Conservation (phyloP, 2,113 vertebrate genomes). For the Elanus axillaris region DNA sequence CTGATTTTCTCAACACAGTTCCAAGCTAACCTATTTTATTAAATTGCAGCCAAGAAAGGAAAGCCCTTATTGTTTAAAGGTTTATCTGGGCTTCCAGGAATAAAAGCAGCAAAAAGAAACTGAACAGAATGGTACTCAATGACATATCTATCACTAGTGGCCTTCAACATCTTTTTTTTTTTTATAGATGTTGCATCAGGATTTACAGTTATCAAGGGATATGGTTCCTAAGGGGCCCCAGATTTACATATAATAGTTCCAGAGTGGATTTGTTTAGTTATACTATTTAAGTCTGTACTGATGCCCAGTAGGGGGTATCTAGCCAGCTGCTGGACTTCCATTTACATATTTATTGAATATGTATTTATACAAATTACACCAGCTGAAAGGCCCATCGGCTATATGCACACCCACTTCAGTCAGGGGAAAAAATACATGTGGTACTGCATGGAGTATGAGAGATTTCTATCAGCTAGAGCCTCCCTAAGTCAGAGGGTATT, state of each 20-base stretch:
- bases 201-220: not conserved
- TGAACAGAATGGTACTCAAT: not conserved
- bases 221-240: not conserved
- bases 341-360: not conserved
- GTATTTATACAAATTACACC: constrained; percentile 4
- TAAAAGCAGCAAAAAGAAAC: not conserved
- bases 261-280: constrained; percentile 31
- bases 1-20: not conserved
- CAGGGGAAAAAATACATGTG: not conserved
- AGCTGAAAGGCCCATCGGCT: not conserved
- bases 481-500: not conserved
- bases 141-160: not conserved
- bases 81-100: not conserved
- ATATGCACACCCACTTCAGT: not conserved
- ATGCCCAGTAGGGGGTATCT: not conserved
- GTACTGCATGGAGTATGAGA: not conserved
- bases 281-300: constrained; percentile 6
- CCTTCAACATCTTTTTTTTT: not conserved
- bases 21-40: not conserved
- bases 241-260: not conserved
- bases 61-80: not conserved
- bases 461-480: not conserved
- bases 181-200: not conserved
- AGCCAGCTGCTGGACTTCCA: constrained; percentile 27
- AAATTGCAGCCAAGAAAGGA: not conserved